These are phyloP conservation scores for Nettapus auritus DNA, from an alignment of 2,113 vertebrate genomes.

Conservation along the genomic window DNA sequence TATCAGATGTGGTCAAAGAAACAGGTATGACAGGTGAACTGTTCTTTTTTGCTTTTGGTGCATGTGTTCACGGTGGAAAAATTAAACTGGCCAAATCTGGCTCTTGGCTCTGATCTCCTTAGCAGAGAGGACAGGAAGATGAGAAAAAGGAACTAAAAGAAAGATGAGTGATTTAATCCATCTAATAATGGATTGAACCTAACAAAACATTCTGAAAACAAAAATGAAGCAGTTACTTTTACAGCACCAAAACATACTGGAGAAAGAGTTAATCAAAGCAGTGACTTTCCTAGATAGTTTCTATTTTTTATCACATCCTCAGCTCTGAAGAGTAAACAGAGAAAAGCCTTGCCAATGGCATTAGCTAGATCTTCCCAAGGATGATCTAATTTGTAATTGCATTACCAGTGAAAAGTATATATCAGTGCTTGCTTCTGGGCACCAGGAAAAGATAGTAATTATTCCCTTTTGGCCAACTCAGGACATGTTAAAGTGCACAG, in stretches of 20 bases:
- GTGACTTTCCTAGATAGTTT: not conserved
- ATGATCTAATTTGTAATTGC: not conserved
- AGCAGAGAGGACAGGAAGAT: not conserved
- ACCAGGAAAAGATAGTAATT: not conserved
- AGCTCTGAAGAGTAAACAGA: not conserved
- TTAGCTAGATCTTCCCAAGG: not conserved
- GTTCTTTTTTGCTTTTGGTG: not conserved
- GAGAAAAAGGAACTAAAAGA: not conserved
- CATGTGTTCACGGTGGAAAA: not conserved
- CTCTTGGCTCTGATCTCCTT: not conserved
- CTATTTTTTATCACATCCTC: not conserved
- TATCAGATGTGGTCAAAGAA: not conserved
- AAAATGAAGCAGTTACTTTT: not conserved
- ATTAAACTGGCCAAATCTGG: not conserved
- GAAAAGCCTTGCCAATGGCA: not conserved
- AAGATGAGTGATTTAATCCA: not conserved
- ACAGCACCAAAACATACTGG: not conserved
- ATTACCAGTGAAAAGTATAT: not conserved
- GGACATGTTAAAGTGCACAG: not conserved
- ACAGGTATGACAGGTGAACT: not conserved
- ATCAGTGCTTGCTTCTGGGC: not conserved
- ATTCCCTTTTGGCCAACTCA: not conserved
- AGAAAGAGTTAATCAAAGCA: not conserved
- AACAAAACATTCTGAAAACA: not conserved
- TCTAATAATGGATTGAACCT: not conserved